Conservation (phyloP, 2,888 invertebrate species). For the Agrochola circellaris region DNA sequence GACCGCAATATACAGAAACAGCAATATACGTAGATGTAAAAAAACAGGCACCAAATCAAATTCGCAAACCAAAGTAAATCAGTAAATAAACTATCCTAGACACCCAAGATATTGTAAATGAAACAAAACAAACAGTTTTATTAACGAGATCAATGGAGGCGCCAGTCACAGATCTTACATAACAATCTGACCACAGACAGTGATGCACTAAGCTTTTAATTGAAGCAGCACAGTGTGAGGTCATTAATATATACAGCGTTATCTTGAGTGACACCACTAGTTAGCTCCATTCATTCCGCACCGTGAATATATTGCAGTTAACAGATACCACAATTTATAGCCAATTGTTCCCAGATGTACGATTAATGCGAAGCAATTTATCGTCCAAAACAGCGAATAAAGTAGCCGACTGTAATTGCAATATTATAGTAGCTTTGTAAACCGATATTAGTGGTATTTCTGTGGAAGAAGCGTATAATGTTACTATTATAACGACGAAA, state of each 20-base stretch:
- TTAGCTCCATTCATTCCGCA: slow-evolving; percentile 53
- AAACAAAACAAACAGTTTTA: slow-evolving; percentile 50
- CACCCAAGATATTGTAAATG: not conserved
- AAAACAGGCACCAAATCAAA: not conserved
- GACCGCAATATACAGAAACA: not conserved
- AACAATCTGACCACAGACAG: slow-evolving; percentile 48
- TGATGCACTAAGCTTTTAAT: slow-evolving; percentile 65
- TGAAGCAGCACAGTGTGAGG: slow-evolving; percentile 59
- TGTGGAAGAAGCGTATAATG: slow-evolving; percentile 7
- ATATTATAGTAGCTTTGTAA: slow-evolving; percentile 30
- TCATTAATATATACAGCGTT: slow-evolving; percentile 56
- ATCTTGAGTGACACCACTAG: slow-evolving; percentile 63
- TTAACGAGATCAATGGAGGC: slow-evolving; percentile 47
- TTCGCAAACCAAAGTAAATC: slow-evolving; percentile 10
- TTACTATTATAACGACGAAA: slow-evolving; percentile 10
- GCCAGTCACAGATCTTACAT: slow-evolving; percentile 45
- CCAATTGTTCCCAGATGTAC: slow-evolving; percentile 70
- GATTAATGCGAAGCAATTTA: slow-evolving; percentile 64
- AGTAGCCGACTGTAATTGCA: slow-evolving; percentile 25
- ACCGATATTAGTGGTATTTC: slow-evolving; percentile 36
- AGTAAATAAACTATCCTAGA: slow-evolving; percentile 32
- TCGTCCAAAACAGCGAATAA: slow-evolving; percentile 47
- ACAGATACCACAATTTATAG: slow-evolving; percentile 69
- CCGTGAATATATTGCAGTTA: slow-evolving; percentile 60
- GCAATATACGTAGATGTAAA: not conserved